Base-by-base conservation (phyloP, 2,797 vertebrate genomes). In the Cuculus canorus region DNA sequence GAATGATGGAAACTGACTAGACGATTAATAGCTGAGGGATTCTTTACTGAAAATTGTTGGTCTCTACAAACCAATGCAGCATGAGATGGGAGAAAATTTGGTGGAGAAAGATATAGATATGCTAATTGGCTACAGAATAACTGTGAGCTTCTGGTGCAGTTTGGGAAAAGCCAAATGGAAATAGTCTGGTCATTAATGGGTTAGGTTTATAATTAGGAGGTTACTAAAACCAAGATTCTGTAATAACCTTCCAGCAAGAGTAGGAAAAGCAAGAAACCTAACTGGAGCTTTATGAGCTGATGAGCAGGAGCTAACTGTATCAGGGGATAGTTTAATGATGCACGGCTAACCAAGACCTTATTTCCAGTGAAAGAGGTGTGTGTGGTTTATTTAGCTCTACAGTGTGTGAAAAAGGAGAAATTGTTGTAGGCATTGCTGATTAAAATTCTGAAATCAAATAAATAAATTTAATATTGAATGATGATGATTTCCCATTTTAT, bases 401-500 rank as follows among this genome's bases (percentile, higher is more conserved):
- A 75, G 14, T 61, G 24, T 50, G 17, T 54, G 77, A 50, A 66
- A 47, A 82, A 95, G 7, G 24, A 91, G 96, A 96, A 97, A 95
- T 96, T 95, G 75, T 69, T 96, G 71, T 90, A 65, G 92, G 76
- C 48, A 65, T 53, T 87, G 63, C 65, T 86, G 92, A 90, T 92
- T 93, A 95, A 95, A 95, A 72, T 81, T 82, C 53, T 88, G 37
- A 90, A 87, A 88, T 64, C 47, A 10, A 96, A 93, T 88, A 94
- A 88, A 88, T 87, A 81, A 63, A 87, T 92, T 73, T 91, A 94
- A 94, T 96, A 94, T 78, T 90, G 90, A 90, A 82, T 87, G 28
- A 86, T 68, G 45, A 54, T 68, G 69, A 53, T n/a, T 12, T 54
- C 54, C 39, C 14, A 83, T 88, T 92, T 95, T 89, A 90, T 94